Percentiles rank a stretch among this genome's conserved stretches.
phyloP scores from a whole-genome alignment of 64 coral and sea anemone species.

The Dendrophyllia cribrosa region DNA sequence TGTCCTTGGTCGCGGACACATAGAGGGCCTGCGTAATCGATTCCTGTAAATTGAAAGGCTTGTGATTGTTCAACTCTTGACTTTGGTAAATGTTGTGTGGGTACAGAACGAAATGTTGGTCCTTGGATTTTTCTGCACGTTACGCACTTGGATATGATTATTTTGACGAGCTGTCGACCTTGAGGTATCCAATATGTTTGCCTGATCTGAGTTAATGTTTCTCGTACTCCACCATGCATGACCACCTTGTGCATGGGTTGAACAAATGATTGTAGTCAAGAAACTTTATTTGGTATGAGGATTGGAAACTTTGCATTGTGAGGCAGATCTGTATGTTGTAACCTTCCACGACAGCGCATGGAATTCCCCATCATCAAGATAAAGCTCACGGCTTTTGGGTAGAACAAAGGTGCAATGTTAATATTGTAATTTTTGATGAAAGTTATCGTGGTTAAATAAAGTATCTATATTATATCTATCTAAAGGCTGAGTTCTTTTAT shows the following conservation, averaged over 20 bases:
- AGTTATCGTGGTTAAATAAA: too few relatives aligned
- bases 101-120: slow-evolving; percentile 18
- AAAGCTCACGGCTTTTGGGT: too few relatives aligned
- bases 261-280: slow-evolving; percentile 55
- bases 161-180: too few relatives aligned
- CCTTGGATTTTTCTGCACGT: slow-evolving; percentile 57
- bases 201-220: too few relatives aligned
- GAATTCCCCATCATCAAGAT: slow-evolving; percentile 24
- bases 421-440: too few relatives aligned
- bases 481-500: slow-evolving; percentile 47
- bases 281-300: slow-evolving; percentile 64
- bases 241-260: slow-evolving; percentile 24
- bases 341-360: slow-evolving; percentile 65
- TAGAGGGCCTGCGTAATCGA: slow-evolving; percentile 31
- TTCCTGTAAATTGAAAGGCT: too few relatives aligned
- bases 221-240: too few relatives aligned
- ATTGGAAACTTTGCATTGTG: slow-evolving; percentile 73
- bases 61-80: too few relatives aligned
- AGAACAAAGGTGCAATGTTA: too few relatives aligned
- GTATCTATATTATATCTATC: too few relatives aligned
- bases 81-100: slow-evolving; percentile 40
- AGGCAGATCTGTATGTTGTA: slow-evolving; percentile 49
- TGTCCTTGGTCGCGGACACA: slow-evolving; percentile 37
- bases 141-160: slow-evolving; percentile 29
- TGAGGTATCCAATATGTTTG: too few relatives aligned